Evolutionary conservation across 1,140 invertebrate genomes (phyloP), one percentile per base, ranked within the genome.

Genomic region (Drosophila ercepeae): DNA sequence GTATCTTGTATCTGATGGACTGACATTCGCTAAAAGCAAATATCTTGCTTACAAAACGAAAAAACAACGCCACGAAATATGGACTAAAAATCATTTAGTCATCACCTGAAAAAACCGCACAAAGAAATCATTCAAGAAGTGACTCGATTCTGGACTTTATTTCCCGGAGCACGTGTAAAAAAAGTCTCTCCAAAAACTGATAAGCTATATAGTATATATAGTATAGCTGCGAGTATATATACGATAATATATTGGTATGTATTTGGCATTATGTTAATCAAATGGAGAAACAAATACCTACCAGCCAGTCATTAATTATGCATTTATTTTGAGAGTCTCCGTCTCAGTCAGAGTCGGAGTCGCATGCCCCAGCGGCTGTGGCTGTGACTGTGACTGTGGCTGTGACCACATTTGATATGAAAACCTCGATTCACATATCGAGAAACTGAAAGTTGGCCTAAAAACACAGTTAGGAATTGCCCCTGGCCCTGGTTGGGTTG

Each of bases 401-500:
- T 84, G 75, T 76, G 61, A 76, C 54, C 61, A 84, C 75, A 88
- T 68, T 84, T 54, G 54, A 53, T 65, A 52, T 79, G 59, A 73
- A 84, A 88, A 69, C 82, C 76, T 86, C 82, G 72, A 73, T 76
- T 88, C 61, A 51, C 54, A 57, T 76, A 82, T 84, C 42, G 79
- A 67, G 63, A 84, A 84, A 84, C 54, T 69, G 81, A 84, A 84
- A 84, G 81, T 84, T 84, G 82, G 82, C 82, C 81, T 73, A 76
- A 88, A 81, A 84, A 84, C 81, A 84, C 68, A 78, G 58, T 84
- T 88, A 52, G 59, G 50, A 57, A 50, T 74, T 52, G 55, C 45
- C 53, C 45, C 68, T 59, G 67, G 68, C 65, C 25, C 7, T 23
- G 11, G 18, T 59, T 36, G 49, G 57, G 16, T 19, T 32, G 14